A percentile compares a stretch with the other conserved stretches of the same genome.
These are phyloP conservation scores for Lasioglossum figueresi DNA, from an alignment of 2,888 invertebrate genomes.

Conservation along the genomic window DNA sequence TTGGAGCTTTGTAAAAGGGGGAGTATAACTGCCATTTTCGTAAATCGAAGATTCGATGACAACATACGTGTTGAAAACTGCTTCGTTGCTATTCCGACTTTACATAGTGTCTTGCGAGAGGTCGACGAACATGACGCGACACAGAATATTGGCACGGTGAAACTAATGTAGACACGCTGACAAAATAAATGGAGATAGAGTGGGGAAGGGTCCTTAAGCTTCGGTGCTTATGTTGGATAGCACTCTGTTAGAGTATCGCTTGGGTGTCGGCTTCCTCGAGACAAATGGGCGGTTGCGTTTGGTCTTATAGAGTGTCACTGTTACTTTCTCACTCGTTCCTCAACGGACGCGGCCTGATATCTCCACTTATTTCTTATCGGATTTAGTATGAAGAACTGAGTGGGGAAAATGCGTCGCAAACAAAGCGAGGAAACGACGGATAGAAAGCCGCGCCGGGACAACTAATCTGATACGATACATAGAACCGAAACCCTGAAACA, in stretches of 20 bases:
- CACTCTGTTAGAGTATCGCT: constrained; percentile 13
- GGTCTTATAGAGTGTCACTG: constrained; percentile 4
- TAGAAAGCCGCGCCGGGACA: not conserved
- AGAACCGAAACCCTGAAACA: not conserved
- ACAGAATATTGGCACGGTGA: not conserved
- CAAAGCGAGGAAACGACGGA: not conserved
- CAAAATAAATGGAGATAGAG: constrained; percentile 12
- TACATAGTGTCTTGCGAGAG: not conserved
- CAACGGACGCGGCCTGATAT: not conserved
- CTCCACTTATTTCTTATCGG: constrained; percentile 7
- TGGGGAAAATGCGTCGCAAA: not conserved
- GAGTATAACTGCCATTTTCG: no score
- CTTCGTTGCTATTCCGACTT: not conserved
- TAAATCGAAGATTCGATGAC: no score
- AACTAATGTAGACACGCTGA: not conserved
- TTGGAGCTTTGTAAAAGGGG: no score
- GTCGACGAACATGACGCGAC: not conserved
- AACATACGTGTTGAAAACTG: not conserved
- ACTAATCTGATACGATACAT: not conserved
- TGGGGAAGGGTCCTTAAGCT: constrained; percentile 10
- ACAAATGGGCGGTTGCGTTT: constrained; percentile 8
- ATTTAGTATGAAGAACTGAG: not conserved
- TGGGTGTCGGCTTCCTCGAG: constrained; percentile 4
- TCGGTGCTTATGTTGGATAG: constrained; percentile 12
- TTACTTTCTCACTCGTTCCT: constrained; percentile 1